These are phyloP conservation scores for Rhizoglyphus robini DNA, from an alignment of 1,140 invertebrate genomes.

Conservation along the genomic window DNA sequence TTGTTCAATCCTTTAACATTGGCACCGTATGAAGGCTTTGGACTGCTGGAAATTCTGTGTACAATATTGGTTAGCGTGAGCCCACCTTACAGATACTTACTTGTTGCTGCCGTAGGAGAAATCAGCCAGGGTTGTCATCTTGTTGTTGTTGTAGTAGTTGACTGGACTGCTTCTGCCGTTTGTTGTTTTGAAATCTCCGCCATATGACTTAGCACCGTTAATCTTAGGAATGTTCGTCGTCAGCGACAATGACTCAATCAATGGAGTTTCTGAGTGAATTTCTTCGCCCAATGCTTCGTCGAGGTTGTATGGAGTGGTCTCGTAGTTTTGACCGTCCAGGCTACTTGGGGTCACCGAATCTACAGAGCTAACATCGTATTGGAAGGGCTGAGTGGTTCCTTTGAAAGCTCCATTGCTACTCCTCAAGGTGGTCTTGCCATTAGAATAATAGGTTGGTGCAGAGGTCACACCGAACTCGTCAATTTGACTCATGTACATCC, in stretches of 20 bases:
- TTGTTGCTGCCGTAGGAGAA: too few species aligned
- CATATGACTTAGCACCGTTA: not conserved
- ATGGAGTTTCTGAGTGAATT: constrained; percentile 3
- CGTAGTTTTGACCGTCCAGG: not conserved
- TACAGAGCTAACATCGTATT: not conserved
- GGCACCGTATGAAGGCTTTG: not conserved
- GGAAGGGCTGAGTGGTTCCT: not conserved
- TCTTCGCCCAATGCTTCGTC: constrained; percentile 6
- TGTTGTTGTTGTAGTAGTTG: not conserved
- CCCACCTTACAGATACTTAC: too few species aligned
- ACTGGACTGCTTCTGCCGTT: not conserved
- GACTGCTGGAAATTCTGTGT: not conserved
- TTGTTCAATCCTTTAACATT: constrained; percentile 31
- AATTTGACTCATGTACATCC: constrained; percentile 2
- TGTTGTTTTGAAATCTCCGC: not conserved
- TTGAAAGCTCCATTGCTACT: not conserved
- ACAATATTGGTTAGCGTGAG: not conserved
- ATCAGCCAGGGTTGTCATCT: too few species aligned
- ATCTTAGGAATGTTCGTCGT: constrained; percentile 1
- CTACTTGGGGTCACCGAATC: not conserved
- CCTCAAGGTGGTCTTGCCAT: not conserved
- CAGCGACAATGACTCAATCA: constrained; percentile 1
- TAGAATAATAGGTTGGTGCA: not conserved
- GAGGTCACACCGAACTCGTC: not conserved
- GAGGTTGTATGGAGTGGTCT: not conserved